phyloP scores from a whole-genome alignment of 2,113 vertebrate genomes.

The Stigmatopora nigra region DNA sequence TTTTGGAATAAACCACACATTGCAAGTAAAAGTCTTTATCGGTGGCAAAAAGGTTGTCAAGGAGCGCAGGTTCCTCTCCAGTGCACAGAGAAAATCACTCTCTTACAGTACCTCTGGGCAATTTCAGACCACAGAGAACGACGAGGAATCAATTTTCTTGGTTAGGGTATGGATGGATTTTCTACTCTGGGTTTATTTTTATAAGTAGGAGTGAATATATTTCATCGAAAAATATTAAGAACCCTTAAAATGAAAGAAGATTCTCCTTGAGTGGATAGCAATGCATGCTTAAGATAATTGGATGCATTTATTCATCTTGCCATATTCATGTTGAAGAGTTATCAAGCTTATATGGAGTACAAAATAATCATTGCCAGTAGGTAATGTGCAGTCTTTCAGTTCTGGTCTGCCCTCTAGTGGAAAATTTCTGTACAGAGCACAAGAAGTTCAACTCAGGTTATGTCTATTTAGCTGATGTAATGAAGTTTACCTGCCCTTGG shows the following conservation, averaged over 20 bases:
- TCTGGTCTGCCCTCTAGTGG: constrained; percentile 55
- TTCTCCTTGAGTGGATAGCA: constrained; percentile 7
- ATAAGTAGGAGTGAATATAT: constrained; percentile 53
- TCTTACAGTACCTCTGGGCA: constrained; percentile 62
- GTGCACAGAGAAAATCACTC: constrained; percentile 57
- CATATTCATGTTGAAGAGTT: constrained; percentile 12
- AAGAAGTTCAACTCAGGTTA: neutral
- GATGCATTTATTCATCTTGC: constrained; percentile 33
- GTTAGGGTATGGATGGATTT: constrained; percentile 64
- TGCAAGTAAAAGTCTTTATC: constrained; percentile 52
- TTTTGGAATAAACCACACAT: constrained; percentile 20
- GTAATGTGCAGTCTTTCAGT: constrained; percentile 20
- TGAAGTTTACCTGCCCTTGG: neutral
- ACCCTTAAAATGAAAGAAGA: constrained; percentile 20
- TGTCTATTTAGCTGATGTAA: neutral
- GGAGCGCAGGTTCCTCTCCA: constrained; percentile 48
- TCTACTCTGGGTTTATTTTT: constrained; percentile 37
- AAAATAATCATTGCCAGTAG: constrained; percentile 15
- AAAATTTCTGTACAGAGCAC: neutral
- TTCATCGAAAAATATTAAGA: constrained; percentile 58
- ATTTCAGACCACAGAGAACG: constrained; percentile 69
- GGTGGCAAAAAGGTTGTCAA: constrained; percentile 41
- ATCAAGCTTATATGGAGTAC: constrained; percentile 20
- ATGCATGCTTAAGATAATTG: constrained; percentile 32
- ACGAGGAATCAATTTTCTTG: constrained; percentile 70